Base-by-base conservation (phyloP, 2,113 vertebrate genomes). In the Amazona vittata region DNA sequence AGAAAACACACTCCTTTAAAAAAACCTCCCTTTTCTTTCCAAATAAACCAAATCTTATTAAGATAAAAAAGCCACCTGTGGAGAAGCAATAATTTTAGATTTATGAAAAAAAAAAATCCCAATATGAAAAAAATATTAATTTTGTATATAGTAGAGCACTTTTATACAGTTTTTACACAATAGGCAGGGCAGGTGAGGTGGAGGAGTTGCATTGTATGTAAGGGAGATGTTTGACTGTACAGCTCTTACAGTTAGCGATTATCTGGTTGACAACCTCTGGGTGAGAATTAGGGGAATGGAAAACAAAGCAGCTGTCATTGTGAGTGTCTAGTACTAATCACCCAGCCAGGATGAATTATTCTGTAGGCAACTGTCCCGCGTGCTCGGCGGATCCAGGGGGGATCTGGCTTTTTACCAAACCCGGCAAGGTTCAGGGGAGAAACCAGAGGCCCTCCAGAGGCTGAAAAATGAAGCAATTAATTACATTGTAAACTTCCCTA, bases 371-470 rank as follows among this genome's bases (percentile, higher is more conserved):
- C 33, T 59, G 55, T n/a, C 55, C 55, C 6, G 3, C 33, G 9
- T 2, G 5, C 33, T n/a, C 2, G 8, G 12, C 0, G 9, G 55
- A 22, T n/a, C 12, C 6, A 7, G 33, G 55, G 33, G 20, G 12
- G 20, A n/a, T 21, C 33, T 59, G 33, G 21, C n/a, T 22, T 57
- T 57, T 57, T 57, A 57, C 12, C 33, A n/a, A 20, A 59, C 20
- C 33, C 33, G n/a, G 33, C 20, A n/a, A 14, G 9, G 20, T 22
- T n/a, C 33, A n/a, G 1, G 8, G 9, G 12, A 59, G 33, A 59
- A 59, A 59, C 13, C 55, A 59, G 20, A n/a, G 55, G 20, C 55
- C 20, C 20, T n/a, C 20, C 55, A n/a, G 55, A 59, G 33, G 20
- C 10, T 59, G 33, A 22, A 59, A n/a, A 59, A 22, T n/a, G 9